Evolutionary conservation across 2,888 invertebrate species (phyloP).

Genomic region (Helleia helle): DNA sequence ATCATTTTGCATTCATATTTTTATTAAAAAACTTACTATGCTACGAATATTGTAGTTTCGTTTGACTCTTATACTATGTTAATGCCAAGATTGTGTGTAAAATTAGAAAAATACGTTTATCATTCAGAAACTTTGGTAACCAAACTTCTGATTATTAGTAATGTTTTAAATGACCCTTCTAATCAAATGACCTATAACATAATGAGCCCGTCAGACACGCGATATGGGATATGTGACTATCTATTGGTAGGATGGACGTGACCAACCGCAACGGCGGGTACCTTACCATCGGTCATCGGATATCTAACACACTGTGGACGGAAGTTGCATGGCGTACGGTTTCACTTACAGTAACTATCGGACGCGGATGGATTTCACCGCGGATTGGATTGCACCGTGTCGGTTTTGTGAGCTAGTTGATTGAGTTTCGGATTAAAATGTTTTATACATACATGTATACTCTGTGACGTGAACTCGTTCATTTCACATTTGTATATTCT

Average conservation of each 20-base stretch:
- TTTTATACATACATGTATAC: neutral
- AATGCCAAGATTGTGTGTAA: no score
- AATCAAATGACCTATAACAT: neutral
- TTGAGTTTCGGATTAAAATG: slow-evolving; percentile 54
- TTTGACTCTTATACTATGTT: no score
- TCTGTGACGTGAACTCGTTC: no score
- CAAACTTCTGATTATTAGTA: no score
- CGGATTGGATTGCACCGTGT: slow-evolving; percentile 43
- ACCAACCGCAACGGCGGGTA: slow-evolving; percentile 39
- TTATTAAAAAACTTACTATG: no score
- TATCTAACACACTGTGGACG: slow-evolving; percentile 53
- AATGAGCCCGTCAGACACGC: slow-evolving; percentile 2
- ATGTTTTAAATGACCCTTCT: no score
- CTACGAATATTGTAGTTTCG: no score
- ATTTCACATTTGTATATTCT: no score
- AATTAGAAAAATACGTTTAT: no score
- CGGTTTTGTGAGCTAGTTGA: slow-evolving; percentile 52
- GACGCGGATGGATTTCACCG: slow-evolving; percentile 51
- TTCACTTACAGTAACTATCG: slow-evolving; percentile 54
- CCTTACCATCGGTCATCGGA: slow-evolving; percentile 41
- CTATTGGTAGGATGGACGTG: slow-evolving; percentile 33
- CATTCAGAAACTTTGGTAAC: no score
- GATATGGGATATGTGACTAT: slow-evolving; percentile 22
- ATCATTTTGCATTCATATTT: no score
- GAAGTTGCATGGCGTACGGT: slow-evolving; percentile 65